Evolutionary conservation across 2,113 vertebrate species (phyloP).

Genomic region (Phrynosoma blainvillii): DNA sequence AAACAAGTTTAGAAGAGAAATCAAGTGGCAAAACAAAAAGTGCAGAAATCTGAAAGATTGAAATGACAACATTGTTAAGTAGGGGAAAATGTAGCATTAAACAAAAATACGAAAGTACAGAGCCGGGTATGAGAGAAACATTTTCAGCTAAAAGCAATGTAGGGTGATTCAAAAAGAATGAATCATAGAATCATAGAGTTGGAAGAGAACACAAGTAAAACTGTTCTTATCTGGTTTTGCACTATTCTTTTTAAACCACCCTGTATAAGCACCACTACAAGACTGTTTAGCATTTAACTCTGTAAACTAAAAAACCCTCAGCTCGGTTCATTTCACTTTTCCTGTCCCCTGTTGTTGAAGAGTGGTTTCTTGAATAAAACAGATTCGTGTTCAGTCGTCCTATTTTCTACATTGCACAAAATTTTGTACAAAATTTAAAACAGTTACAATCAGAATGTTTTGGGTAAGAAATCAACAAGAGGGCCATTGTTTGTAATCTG

Average conservation of each 20-base stretch:
- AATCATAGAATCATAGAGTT: no score
- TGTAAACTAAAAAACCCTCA: neutral
- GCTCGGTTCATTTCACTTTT: neutral
- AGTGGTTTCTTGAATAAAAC: neutral
- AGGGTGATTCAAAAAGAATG: no score
- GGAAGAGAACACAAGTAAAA: no score
- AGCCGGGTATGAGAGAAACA: neutral
- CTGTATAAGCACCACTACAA: neutral
- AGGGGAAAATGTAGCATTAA: neutral
- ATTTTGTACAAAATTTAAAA: neutral
- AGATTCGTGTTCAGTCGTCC: neutral
- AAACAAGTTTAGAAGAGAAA: neutral
- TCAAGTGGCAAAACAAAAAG: neutral
- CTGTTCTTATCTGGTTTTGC: no score
- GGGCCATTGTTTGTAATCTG: neutral
- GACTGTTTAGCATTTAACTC: neutral
- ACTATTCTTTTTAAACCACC: no score
- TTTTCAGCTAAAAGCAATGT: neutral
- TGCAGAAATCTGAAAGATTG: neutral
- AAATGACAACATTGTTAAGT: neutral
- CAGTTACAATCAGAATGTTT: neutral
- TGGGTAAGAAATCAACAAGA: neutral
- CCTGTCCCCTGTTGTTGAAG: neutral
- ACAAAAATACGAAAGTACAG: neutral
- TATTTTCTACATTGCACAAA: neutral